A percentile compares a stretch with the other conserved stretches of the same genome.
These are phyloP conservation scores for Melinopterus prodromus DNA, from an alignment of 2,888 invertebrate genomes.

Conservation along the genomic window DNA sequence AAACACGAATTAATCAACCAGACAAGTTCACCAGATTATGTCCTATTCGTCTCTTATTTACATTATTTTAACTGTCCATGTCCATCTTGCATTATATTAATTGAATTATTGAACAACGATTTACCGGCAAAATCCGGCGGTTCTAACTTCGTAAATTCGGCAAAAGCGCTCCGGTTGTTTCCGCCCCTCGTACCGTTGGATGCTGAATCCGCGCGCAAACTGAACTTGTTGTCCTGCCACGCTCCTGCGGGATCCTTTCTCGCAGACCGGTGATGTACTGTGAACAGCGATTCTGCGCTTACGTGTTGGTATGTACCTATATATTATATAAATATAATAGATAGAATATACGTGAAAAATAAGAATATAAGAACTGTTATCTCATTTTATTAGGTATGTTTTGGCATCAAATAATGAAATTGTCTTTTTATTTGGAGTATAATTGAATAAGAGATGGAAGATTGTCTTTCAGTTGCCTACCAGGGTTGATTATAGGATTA, in stretches of 20 bases:
- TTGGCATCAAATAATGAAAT: too few relatives aligned
- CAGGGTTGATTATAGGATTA: too few relatives aligned
- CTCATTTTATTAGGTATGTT: too few relatives aligned
- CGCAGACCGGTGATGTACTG: not conserved
- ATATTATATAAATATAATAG: too few relatives aligned
- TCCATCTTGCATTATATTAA: not conserved
- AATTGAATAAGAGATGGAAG: too few relatives aligned
- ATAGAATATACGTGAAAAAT: too few relatives aligned
- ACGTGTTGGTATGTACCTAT: not conserved
- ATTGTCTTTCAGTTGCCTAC: too few relatives aligned
- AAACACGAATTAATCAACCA: not conserved
- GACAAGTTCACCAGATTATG: not conserved
- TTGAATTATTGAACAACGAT: not conserved
- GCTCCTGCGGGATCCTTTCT: not conserved
- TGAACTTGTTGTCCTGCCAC: not conserved
- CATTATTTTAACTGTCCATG: not conserved
- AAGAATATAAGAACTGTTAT: too few relatives aligned
- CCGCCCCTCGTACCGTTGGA: not conserved
- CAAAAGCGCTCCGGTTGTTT: not conserved
- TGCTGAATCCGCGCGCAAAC: conserved; percentile 4
- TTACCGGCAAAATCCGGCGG: not conserved
- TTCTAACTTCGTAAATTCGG: not conserved
- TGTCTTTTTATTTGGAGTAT: too few relatives aligned
- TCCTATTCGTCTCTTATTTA: not conserved
- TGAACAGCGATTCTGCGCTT: conserved; percentile 4